Evolutionary conservation across 2,113 vertebrate genomes (phyloP).

Genomic region (Oceanodroma tethys): DNA sequence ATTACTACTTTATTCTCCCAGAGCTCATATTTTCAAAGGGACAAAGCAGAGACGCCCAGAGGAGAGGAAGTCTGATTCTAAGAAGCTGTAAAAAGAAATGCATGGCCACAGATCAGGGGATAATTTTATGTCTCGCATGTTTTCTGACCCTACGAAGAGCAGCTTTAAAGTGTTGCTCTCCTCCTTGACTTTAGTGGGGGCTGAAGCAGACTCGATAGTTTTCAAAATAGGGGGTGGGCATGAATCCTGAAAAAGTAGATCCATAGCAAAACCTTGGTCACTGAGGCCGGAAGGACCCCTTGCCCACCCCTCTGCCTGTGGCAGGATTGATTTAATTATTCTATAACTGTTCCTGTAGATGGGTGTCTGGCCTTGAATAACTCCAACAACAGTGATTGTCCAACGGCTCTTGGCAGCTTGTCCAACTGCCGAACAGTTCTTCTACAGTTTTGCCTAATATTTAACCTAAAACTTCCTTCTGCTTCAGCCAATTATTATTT

Average conservation of each 20-base stretch:
- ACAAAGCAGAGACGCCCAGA: conserved; percentile 13
- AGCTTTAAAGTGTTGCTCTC: background rate
- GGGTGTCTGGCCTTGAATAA: conserved; percentile 52
- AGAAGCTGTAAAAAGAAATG: conserved; percentile 11
- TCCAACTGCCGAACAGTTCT: conserved; percentile 44
- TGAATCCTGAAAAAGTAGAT: conserved; percentile 3
- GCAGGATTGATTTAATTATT: conserved; percentile 73
- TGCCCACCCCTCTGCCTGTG: conserved; percentile 16
- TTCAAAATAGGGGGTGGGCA: background rate
- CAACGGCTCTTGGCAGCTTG: conserved; percentile 57
- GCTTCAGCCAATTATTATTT: conserved; percentile 68
- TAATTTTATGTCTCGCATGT: conserved; percentile 17
- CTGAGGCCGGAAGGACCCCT: conserved; percentile 40
- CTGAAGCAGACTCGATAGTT: background rate
- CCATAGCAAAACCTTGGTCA: background rate
- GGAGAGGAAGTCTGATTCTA: conserved; percentile 26
- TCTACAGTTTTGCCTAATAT: conserved; percentile 65
- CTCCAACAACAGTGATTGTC: conserved; percentile 22
- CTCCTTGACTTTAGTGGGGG: background rate
- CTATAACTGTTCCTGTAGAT: conserved; percentile 68
- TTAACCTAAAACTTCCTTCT: conserved; percentile 69
- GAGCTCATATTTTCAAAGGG: conserved; percentile 34
- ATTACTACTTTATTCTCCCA: conserved; percentile 24
- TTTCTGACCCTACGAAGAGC: background rate
- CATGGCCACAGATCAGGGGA: background rate